These are phyloP conservation scores for Artibeus lituratus DNA, from an alignment of 2,797 vertebrate species.

Conservation along the genomic window DNA sequence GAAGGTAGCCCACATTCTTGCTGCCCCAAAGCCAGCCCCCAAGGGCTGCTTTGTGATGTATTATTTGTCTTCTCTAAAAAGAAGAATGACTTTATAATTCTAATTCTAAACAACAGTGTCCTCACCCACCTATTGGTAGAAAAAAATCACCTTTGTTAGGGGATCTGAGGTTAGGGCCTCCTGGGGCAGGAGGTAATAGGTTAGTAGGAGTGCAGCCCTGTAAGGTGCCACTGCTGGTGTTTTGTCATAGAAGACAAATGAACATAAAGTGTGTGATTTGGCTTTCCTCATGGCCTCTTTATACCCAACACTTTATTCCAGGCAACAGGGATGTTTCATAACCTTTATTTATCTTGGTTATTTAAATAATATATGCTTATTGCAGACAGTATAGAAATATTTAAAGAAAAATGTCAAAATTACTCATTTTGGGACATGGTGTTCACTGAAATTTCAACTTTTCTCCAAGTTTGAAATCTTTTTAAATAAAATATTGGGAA, in stretches of 20 bases:
- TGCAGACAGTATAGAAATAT: background rate
- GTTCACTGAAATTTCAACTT: background rate
- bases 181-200: background rate
- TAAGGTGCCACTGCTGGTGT: background rate
- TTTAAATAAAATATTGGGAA: background rate
- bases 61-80: background rate
- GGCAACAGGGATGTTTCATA: background rate
- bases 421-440: background rate
- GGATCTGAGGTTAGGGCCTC: background rate
- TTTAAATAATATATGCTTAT: background rate
- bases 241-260: background rate
- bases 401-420: background rate
- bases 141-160: background rate
- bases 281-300: background rate
- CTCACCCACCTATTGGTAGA: background rate
- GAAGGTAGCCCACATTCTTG: background rate
- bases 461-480: background rate
- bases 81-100: background rate
- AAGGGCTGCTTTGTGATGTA: background rate
- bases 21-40: background rate
- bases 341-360: background rate
- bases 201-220: fast-evolving
- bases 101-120: background rate
- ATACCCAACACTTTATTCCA: background rate
- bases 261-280: background rate